Evolutionary conservation across 2,113 vertebrate genomes (phyloP), one percentile per base, ranked within the genome.

Genomic region (Clarias batrachus): DNA sequence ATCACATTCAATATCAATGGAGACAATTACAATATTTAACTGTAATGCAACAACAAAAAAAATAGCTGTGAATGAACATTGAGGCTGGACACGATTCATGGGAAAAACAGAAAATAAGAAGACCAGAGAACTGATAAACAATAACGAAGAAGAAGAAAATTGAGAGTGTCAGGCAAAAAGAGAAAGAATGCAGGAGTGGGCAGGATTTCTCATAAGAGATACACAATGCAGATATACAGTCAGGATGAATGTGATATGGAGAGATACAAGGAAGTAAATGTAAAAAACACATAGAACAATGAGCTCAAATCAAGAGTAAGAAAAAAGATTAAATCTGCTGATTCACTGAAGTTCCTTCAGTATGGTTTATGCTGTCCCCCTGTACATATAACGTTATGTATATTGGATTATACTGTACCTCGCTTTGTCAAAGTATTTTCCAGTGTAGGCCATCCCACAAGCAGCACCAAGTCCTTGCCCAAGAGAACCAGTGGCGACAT

Each of bases 401-500:
- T 33, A 30, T 79, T 33, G n/a, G 54, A 27, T 87, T 37, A 25
- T 83, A 33, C 10, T 56, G 4, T 84, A 96, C 97, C 97, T 98
- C 93, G 97, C 96, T 93, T 96, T 97, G 94, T 99, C 97, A 90
- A 99, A 98, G 95, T 96, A 96, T 89, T 99, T 99, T 86, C 97
- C 97, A 0, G 97, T 97, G 91, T 98, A 99, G 81, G 97, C 97
- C 97, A 99, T 99, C 54, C 97, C 97, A 84, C 97, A 97, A 1
- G 97, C 97, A 1, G 97, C 97, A 74, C 97, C 97, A 12, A 99
- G 95, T n/a, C 97, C 97, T 90, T 99, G 97, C 66, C 97, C 97
- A 89, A 98, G 95, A 83, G 97, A 98, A 86, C 97, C 97, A 86
- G 97, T 99, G 92, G 97, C 97, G 90, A 99, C 97, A 57, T 98